Percentiles rank a stretch among this genome's conserved stretches.
phyloP scores from a whole-genome alignment of 1,140 invertebrate species.

The Hylaeus volcanicus region DNA sequence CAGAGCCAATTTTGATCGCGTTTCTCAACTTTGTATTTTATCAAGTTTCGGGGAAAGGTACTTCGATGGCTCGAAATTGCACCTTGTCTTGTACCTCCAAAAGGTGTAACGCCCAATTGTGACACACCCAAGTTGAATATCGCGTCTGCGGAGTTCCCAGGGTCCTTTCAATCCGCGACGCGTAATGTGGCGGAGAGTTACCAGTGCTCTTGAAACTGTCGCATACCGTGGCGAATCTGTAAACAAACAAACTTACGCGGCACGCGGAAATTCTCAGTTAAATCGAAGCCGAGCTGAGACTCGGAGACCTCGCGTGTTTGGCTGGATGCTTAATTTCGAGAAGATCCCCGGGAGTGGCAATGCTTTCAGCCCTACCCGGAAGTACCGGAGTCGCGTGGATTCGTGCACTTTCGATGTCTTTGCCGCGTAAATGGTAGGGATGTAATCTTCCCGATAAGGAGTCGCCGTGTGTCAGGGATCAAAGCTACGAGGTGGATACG shows the following conservation, averaged over 20 bases:
- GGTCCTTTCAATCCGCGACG: background rate
- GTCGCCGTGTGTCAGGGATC: background rate
- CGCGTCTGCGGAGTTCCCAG: background rate
- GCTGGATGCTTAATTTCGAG: slow-evolving; percentile 13
- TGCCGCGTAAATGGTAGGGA: background rate
- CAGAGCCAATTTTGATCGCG: too few species aligned
- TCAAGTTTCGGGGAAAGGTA: too few species aligned
- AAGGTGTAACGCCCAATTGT: background rate
- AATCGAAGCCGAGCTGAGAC: slow-evolving; percentile 16
- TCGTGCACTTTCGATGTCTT: background rate
- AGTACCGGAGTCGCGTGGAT: slow-evolving; percentile 9
- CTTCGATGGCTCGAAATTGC: too few species aligned
- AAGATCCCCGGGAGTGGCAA: slow-evolving; percentile 5
- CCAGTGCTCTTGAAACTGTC: slow-evolving; percentile 25
- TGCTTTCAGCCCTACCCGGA: background rate
- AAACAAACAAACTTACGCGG: slow-evolving; percentile 45
- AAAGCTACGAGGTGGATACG: background rate
- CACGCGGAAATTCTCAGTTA: slow-evolving; percentile 45
- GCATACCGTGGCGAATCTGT: slow-evolving; percentile 18
- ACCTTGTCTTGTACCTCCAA: too few species aligned
- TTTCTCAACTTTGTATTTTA: too few species aligned
- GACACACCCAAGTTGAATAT: background rate
- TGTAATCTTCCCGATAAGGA: background rate
- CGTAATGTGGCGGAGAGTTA: background rate
- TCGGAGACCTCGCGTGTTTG: background rate